Base-by-base conservation (phyloP, 2,113 vertebrate species). In the Bujurquina vittata region DNA sequence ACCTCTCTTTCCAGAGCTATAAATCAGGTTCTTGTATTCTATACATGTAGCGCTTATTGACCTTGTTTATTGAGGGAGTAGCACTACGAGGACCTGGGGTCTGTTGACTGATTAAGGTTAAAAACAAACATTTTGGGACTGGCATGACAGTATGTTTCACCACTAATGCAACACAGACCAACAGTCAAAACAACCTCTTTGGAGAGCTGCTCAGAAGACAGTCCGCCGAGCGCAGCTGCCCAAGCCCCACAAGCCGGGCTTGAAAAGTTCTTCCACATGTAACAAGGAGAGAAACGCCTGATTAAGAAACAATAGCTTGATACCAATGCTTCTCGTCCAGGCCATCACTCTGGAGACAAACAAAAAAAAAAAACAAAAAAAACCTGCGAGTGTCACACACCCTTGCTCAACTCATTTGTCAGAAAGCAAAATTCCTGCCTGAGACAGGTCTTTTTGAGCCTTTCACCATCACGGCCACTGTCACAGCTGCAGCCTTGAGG, bases 21-120 rank as follows among this genome's bases (percentile, higher is more conserved):
- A 94, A 95, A 95, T 94, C 92, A 93, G 85, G 65, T 69, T 92
- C 90, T 93, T 94, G 94, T 92, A 77, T 93, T 90, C 80, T 83
- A 89, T 88, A 79, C 86, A 77, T 91, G 92, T 82, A 82, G 72
- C 18, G 72, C 81, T 87, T 87, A 88, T 83, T 88, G 84, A 90
- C 83, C 77, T 37, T 89, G 88, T 89, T 86, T 93, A 86, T 91
- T 90, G 86, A 87, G 84, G 87, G 81, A 85, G 65, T 35, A 75
- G 84, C 88, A 35, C 84, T 90, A 91, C 76, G 60, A 85, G 87
- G 84, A 90, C 74, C 77, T 67, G 14, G 49, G 4, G 63, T 83
- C 59, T 67, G 88, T 77, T 91, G 92, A 92, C 85, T 85, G 92
- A 93, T 92, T 91, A 94, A 90, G 87, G 86, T 81, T 72, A 76